Conservation (phyloP, 2,797 vertebrate genomes). For the Galago senegalensis region DNA sequence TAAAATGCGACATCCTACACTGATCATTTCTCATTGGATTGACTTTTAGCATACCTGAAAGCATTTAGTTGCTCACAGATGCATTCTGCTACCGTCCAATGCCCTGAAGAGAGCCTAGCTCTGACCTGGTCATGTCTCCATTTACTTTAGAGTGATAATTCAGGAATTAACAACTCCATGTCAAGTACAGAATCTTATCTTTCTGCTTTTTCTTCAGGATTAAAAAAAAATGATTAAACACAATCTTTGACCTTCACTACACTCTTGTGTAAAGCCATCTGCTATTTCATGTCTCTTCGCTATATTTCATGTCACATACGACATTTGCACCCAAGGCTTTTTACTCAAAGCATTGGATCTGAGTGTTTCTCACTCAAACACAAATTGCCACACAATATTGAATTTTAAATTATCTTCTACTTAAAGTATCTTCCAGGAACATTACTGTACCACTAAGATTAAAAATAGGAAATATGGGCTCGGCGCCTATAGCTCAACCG, state of each 20-base stretch:
- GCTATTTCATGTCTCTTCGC: constrained; percentile 62
- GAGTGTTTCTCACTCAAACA: constrained; percentile 57
- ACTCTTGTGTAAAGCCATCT: constrained; percentile 76
- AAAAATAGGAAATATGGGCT: no score
- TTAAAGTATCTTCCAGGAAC: constrained; percentile 53
- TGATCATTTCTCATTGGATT: constrained; percentile 81
- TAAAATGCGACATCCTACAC: constrained; percentile 72
- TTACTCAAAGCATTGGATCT: constrained; percentile 57
- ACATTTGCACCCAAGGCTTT: constrained; percentile 71
- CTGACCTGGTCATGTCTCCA: constrained; percentile 84
- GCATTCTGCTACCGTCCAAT: constrained; percentile 84
- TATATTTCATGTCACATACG: not conserved
- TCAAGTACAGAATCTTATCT: constrained; percentile 81
- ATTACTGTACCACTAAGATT: not conserved
- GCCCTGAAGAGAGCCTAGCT: constrained; percentile 84
- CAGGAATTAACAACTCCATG: constrained; percentile 82
- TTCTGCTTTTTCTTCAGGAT: constrained; percentile 76
- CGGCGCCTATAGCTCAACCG: no score
- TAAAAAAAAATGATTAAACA: constrained; percentile 72
- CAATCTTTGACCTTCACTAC: constrained; percentile 75
- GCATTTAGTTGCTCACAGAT: constrained; percentile 84
- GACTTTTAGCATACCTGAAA: constrained; percentile 90
- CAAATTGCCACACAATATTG: not conserved
- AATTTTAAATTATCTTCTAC: constrained; percentile 65
- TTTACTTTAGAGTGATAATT: constrained; percentile 88